A percentile compares a stretch with the other conserved stretches of the same genome.
These are phyloP conservation scores for Labeo catla DNA, from an alignment of 2,113 vertebrate genomes.

Conservation along the genomic window DNA sequence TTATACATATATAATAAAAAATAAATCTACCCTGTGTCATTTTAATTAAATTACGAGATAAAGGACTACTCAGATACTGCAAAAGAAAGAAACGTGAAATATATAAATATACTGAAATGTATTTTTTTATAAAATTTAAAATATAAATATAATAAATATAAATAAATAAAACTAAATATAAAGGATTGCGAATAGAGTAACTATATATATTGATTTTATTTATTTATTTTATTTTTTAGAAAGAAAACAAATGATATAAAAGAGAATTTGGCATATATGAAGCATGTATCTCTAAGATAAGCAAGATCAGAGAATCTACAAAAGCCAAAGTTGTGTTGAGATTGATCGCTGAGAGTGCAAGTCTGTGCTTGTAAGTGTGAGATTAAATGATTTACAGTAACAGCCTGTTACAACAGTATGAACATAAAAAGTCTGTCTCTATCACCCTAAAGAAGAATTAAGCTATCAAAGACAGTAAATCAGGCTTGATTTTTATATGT, in stretches of 20 bases:
- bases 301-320: background rate
- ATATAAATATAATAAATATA: too few relatives aligned
- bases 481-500: background rate
- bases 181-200: too few relatives aligned
- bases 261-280: background rate
- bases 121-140: too few relatives aligned
- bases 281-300: background rate
- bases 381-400: background rate
- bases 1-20: too few relatives aligned
- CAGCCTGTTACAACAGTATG: background rate
- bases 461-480: background rate
- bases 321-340: background rate
- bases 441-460: background rate
- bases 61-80: too few relatives aligned
- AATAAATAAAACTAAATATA: too few relatives aligned
- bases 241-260: background rate
- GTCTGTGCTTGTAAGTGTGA: conserved; percentile 16
- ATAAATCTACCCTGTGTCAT: too few relatives aligned
- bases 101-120: too few relatives aligned
- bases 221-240: too few relatives aligned
- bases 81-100: too few relatives aligned
- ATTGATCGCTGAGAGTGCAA: background rate
- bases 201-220: too few relatives aligned
- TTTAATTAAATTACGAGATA: too few relatives aligned
- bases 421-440: background rate